A percentile compares a stretch with the other conserved stretches of the same genome.
These are phyloP conservation scores for Anoncus sp. DNA, from an alignment of 2,888 invertebrate genomes.

Conservation along the genomic window DNA sequence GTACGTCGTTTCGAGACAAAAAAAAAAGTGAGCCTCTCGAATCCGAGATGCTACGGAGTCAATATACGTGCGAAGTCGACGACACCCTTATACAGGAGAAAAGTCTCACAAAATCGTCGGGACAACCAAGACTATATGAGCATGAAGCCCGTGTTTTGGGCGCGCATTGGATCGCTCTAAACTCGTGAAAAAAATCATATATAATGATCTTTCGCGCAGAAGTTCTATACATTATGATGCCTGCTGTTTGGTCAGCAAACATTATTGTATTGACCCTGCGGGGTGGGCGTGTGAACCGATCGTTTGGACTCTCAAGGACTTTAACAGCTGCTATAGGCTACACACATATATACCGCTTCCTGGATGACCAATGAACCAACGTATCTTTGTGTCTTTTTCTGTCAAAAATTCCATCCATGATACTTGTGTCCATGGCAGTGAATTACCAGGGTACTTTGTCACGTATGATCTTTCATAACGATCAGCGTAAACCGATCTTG, in stretches of 20 bases:
- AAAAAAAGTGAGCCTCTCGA: constrained; percentile 22
- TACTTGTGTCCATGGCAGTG: no score
- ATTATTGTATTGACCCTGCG: constrained; percentile 51
- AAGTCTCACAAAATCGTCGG: constrained; percentile 42
- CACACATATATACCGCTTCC: no score
- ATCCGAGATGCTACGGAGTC: constrained; percentile 5
- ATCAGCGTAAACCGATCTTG: constrained; percentile 7
- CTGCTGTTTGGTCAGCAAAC: constrained; percentile 62
- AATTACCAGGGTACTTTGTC: constrained; percentile 38
- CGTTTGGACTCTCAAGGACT: constrained; percentile 48
- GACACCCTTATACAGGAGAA: constrained; percentile 34
- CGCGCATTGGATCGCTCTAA: not conserved
- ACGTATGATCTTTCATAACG: constrained; percentile 12
- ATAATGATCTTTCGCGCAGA: constrained; percentile 26
- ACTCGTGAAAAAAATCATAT: constrained; percentile 24
- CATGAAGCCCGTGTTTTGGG: constrained; percentile 26
- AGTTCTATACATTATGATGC: not conserved
- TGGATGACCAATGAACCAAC: constrained; percentile 22
- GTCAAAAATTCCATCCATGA: no score
- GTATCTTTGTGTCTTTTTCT: constrained; percentile 30
- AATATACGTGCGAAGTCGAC: constrained; percentile 16
- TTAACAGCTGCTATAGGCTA: constrained; percentile 59
- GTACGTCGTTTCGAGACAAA: constrained; percentile 75
- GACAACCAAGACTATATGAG: constrained; percentile 2
- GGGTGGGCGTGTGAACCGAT: constrained; percentile 57